A percentile compares a stretch with the other conserved stretches of the same genome.
phyloP scores from a whole-genome alignment of 2,888 invertebrate species.

The Napeogenes sylphis region DNA sequence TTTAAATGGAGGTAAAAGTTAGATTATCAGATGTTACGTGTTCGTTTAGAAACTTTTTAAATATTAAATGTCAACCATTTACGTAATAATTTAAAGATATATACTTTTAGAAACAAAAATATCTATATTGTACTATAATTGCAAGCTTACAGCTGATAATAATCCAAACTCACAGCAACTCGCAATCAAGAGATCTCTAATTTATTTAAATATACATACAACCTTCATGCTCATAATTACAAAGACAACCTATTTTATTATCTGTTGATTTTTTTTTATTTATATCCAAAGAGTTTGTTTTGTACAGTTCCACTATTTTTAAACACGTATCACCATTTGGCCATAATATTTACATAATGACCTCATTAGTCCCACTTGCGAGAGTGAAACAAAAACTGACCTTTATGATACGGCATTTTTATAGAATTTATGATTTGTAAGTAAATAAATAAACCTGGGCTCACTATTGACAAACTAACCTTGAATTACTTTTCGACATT shows the following conservation, averaged over 20 bases:
- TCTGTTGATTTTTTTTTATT: background rate
- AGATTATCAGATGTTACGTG: background rate
- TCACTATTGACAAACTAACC: conserved; percentile 48
- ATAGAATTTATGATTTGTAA: conserved; percentile 15
- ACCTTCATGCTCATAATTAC: conserved; percentile 20
- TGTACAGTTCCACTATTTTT: conserved; percentile 3
- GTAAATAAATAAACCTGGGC: background rate
- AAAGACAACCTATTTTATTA: background rate
- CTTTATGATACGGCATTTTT: conserved; percentile 10
- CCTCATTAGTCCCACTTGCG: conserved; percentile 22
- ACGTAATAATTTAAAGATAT: too few species aligned
- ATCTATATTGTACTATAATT: too few species aligned
- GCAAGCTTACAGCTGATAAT: too few species aligned
- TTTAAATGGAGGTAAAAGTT: background rate
- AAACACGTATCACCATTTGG: conserved; percentile 3
- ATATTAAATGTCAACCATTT: background rate
- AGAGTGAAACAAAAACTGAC: conserved; percentile 22
- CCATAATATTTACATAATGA: conserved; percentile 24
- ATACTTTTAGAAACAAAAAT: too few species aligned
- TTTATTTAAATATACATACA: conserved; percentile 22
- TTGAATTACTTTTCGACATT: conserved; percentile 63
- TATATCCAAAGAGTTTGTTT: background rate
- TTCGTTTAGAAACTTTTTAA: conserved; percentile 1
- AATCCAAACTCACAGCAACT: too few species aligned
- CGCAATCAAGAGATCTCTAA: conserved; percentile 19